Evolutionary conservation across 2,888 invertebrate genomes (phyloP).

Genomic region (Rotaria magnacalcarata): DNA sequence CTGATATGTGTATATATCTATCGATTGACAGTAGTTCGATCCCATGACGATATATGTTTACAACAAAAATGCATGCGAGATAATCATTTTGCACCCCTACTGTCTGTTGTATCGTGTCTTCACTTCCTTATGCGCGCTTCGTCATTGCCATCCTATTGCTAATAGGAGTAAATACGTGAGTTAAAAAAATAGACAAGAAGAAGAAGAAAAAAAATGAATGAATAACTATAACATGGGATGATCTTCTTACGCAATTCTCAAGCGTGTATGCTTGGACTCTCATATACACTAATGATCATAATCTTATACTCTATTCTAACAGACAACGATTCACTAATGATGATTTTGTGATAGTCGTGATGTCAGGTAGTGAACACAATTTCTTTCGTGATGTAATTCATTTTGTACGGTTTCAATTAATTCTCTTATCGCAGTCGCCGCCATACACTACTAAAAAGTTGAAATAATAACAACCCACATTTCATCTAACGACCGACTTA

Average conservation of each 20-base stretch:
- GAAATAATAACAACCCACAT: not conserved
- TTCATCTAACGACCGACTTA: not conserved
- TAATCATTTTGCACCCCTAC: constrained; percentile 26
- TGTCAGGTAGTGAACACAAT: not conserved
- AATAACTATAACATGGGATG: not conserved
- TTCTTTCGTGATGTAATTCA: constrained; percentile 10
- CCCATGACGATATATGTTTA: constrained; percentile 7
- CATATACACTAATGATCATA: constrained; percentile 17
- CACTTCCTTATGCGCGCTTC: not conserved
- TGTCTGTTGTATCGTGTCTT: not conserved
- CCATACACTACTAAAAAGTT: not conserved
- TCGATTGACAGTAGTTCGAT: not conserved
- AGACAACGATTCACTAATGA: constrained; percentile 25
- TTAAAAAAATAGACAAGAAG: constrained; percentile 22
- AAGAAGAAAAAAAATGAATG: not conserved
- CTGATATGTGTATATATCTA: not conserved
- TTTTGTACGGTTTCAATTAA: constrained; percentile 1
- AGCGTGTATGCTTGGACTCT: constrained; percentile 12
- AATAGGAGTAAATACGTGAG: not conserved
- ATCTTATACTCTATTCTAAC: not conserved
- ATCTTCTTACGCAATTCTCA: not conserved
- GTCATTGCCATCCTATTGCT: not conserved
- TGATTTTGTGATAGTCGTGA: not conserved
- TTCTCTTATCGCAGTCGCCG: constrained; percentile 14
- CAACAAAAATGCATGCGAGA: not conserved